Evolutionary conservation across 2,113 vertebrate species (phyloP).

Genomic region (Rostratula benghalensis): DNA sequence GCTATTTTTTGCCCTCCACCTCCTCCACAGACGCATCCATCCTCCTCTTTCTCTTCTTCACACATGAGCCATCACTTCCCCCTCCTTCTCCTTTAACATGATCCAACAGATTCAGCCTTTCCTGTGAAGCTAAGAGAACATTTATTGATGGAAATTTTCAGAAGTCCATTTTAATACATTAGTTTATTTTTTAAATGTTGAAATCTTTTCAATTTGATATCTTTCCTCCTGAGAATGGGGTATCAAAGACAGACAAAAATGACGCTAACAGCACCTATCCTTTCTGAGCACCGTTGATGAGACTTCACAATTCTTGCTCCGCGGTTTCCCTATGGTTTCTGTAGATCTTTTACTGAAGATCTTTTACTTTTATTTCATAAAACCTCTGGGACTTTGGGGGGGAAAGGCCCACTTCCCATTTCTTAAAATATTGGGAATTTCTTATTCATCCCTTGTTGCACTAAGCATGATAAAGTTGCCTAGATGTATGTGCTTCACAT

Average conservation of each 20-base stretch:
- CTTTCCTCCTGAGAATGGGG: background rate
- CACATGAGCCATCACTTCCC: background rate
- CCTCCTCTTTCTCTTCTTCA: background rate
- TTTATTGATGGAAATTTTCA: background rate
- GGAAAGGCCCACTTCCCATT: background rate
- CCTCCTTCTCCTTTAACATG: background rate
- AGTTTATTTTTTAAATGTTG: accelerated
- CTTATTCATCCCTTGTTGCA: background rate
- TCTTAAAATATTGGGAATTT: background rate
- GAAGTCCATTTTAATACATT: background rate
- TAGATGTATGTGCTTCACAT: background rate
- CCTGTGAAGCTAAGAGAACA: background rate
- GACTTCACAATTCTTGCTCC: background rate
- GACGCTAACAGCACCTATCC: background rate
- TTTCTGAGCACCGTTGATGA: background rate
- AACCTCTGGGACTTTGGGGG: accelerated
- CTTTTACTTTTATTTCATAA: background rate
- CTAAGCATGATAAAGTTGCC: background rate
- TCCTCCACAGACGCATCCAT: background rate
- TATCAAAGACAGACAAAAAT: background rate
- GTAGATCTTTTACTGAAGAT: background rate
- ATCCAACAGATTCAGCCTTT: background rate
- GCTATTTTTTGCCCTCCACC: background rate
- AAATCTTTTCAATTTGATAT: background rate
- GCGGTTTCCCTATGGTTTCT: background rate